Percentiles rank a stretch among this genome's conserved stretches.
These are phyloP conservation scores for Zaprionus bogoriensis DNA, from an alignment of 2,888 invertebrate species.

Conservation along the genomic window DNA sequence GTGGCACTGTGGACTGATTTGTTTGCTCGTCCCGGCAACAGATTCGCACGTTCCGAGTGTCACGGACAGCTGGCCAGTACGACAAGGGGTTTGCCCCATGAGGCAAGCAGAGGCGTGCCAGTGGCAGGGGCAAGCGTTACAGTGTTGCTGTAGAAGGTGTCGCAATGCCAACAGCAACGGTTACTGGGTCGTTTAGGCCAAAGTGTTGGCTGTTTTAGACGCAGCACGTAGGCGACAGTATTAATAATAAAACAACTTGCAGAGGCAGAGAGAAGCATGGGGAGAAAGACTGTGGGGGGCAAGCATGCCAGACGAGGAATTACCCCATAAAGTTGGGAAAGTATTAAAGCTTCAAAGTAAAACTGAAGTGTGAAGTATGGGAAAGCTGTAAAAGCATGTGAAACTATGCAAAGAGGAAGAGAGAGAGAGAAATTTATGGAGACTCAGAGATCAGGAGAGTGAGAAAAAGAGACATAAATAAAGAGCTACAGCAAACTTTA, in stretches of 20 bases:
- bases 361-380: too few species aligned
- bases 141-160: background rate
- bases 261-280: too few species aligned
- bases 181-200: constrained; percentile 21
- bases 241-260: constrained; percentile 70
- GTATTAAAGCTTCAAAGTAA: too few species aligned
- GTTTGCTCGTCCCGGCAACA: background rate
- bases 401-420: too few species aligned
- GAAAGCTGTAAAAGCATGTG: background rate
- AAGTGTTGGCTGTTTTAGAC: constrained; percentile 23
- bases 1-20: too few species aligned
- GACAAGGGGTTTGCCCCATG: background rate
- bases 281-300: background rate
- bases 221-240: constrained; percentile 64
- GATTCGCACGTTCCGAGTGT: constrained; percentile 22
- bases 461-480: too few species aligned
- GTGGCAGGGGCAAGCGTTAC: too few species aligned
- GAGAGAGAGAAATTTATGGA: too few species aligned
- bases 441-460: too few species aligned
- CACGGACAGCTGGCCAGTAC: constrained; percentile 10
- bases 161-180: constrained; percentile 7
- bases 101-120: background rate
- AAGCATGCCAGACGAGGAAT: background rate
- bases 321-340: background rate
- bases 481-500: too few species aligned